phyloP scores from a whole-genome alignment of 2,113 vertebrate species.

The Haemorhous mexicanus region DNA sequence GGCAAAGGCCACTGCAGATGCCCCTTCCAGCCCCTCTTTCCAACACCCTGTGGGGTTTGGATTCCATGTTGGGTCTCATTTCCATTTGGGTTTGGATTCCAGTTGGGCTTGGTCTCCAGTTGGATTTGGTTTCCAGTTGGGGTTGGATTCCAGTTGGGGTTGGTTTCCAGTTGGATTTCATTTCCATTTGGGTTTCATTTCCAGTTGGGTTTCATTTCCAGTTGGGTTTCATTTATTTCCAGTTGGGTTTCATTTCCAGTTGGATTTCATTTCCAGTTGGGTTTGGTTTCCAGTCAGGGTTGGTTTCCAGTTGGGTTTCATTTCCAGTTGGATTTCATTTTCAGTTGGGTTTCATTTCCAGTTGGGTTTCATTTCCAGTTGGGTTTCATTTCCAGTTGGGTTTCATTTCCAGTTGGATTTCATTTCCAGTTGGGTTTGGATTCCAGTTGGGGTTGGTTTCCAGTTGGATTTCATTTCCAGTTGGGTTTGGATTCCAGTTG shows the following conservation, averaged over 20 bases:
- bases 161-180: not conserved
- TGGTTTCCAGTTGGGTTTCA: not conserved
- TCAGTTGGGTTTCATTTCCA: accelerated
- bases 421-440: not conserved
- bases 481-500: not conserved
- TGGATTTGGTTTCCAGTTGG: not conserved
- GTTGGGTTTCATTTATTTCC: not conserved
- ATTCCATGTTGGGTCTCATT: not conserved
- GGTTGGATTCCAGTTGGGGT: not conserved
- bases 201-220: not conserved
- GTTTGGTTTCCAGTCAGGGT: too few species aligned
- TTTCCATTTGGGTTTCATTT: not conserved
- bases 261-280: too few species aligned
- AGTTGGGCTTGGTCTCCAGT: too few species aligned
- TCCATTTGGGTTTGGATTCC: not conserved
- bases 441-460: not conserved
- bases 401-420: not conserved
- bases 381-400: not conserved
- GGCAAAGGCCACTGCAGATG: not conserved
- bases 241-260: too few species aligned
- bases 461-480: not conserved
- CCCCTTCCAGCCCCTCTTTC: too few species aligned
- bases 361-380: not conserved
- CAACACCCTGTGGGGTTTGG: not conserved
- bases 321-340: not conserved